Evolutionary conservation across 35 echinoderm and acorn worm genomes (phyloP).

Genomic region (Apostichopus parvimensis): DNA sequence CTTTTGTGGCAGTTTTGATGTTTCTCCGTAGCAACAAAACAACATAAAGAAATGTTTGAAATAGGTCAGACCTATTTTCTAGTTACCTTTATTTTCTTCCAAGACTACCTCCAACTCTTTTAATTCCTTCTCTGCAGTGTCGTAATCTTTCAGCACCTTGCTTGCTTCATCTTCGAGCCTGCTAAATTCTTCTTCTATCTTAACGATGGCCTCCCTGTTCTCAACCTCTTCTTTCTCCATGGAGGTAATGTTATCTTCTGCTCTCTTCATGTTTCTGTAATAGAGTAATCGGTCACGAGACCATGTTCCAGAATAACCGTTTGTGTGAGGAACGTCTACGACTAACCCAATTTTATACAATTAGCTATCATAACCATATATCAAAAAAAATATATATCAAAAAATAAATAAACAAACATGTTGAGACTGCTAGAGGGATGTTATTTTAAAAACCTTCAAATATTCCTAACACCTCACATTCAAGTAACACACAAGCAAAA

Average conservation of each 20-base stretch:
- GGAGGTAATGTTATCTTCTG: slow-evolving; percentile 76
- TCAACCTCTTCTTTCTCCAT: slow-evolving; percentile 97
- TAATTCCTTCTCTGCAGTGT: slow-evolving; percentile 75
- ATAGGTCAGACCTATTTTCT: not conserved
- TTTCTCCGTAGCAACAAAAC: not conserved
- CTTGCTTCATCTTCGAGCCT: slow-evolving; percentile 87
- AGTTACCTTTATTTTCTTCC: slow-evolving; percentile 89
- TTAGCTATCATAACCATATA: too few species aligned
- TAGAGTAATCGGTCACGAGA: too few species aligned
- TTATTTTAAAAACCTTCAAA: too few species aligned
- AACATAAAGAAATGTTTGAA: not conserved
- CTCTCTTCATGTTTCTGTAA: slow-evolving; percentile 89
- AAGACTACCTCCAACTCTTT: slow-evolving; percentile 80
- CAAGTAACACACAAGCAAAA: too few species aligned
- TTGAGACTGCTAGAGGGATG: too few species aligned
- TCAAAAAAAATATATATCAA: too few species aligned
- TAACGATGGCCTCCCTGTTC: slow-evolving; percentile 67
- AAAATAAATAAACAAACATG: too few species aligned
- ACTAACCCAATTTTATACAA: too few species aligned
- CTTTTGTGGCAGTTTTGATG: too few species aligned
- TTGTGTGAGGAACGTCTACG: not conserved
- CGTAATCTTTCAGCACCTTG: slow-evolving; percentile 80
- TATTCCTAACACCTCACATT: too few species aligned
- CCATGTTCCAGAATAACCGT: too few species aligned
- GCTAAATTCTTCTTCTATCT: slow-evolving; percentile 89